Base-by-base conservation (phyloP, 2,113 vertebrate species). In the Datnioides undecimradiatus region DNA sequence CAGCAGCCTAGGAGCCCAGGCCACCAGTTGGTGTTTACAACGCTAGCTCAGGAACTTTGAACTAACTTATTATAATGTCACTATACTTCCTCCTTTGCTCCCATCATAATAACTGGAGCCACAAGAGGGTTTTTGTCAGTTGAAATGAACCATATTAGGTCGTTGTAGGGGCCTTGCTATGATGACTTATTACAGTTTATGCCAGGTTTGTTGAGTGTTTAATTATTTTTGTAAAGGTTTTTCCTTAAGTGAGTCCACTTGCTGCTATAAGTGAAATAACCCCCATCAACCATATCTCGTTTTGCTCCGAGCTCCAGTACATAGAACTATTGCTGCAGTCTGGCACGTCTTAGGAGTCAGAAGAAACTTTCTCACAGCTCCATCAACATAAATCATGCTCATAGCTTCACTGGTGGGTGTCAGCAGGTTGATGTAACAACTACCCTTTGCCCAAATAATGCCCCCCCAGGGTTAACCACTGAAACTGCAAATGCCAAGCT, bases 361-460 rank as follows among this genome's bases (percentile, higher is more conserved):
- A 40, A 6, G 17, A 41, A 66, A 66, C 7, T 33, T 58, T 62
- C 17, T 31, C 54, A 13, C 7, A 21, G 25, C 46, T 63, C 27
- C 16, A 58, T 58, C 29, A 7, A 49, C 70, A 73, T 51, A 67
- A 88, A 59, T 67, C 48, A 71, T 6, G 14, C 31, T 68, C 60
- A 8, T 49, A 66, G 55, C 66, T 34, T 10, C 33, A 57, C 45
- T 38, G 60, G 75, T 57, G 11, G 31, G 59, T 54, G 54, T 63
- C 11, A 25, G 27, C 23, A 51, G 34, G 63, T 59, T 65, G 57
- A 73, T 62, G 38, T 34, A 69, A 63, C 63, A 54, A 8, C 46
- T 25, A 31, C 21, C 31, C 38, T 79, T 62, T 70, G 51, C 43
- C 43, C 6, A 2, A 66, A 34, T 29, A 27, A 80, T 38, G 6